Conservation (phyloP, 2,113 vertebrate genomes). For the Pachyramphus minor region DNA sequence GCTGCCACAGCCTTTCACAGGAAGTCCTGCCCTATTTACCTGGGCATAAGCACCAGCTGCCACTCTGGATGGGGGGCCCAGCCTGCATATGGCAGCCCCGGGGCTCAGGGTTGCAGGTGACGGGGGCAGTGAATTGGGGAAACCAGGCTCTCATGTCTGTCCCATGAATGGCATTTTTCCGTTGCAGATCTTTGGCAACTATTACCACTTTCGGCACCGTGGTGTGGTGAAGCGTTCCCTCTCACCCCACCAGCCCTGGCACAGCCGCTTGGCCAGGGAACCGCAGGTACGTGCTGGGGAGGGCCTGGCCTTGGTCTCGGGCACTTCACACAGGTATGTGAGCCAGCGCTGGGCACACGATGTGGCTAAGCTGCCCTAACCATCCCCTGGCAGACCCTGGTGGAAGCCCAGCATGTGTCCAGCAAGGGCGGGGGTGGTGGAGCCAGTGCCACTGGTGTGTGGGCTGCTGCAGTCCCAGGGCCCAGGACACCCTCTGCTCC, state of each 20-base stretch:
- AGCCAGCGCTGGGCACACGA: neutral
- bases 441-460: fast-evolving
- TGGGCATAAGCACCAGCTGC: neutral
- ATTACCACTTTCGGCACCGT: slow-evolving; percentile 90
- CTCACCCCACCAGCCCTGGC: slow-evolving; percentile 79
- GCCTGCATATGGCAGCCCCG: neutral
- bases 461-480: neutral
- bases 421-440: neutral
- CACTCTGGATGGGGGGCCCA: too few relatives aligned
- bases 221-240: slow-evolving; percentile 88
- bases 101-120: neutral
- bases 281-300: slow-evolving; percentile 76
- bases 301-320: neutral
- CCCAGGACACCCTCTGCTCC: neutral
- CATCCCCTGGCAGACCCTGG: neutral
- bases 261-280: slow-evolving; percentile 81
- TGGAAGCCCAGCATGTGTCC: fast-evolving
- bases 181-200: slow-evolving; percentile 88
- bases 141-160: fast-evolving
- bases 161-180: neutral
- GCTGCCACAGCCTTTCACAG: neutral
- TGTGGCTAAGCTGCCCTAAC: neutral
- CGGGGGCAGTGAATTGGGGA: fast-evolving
- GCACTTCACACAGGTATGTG: fast-evolving
- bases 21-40: neutral